Conservation (phyloP, 2,888 invertebrate species). For the Schizaphis graminum region DNA sequence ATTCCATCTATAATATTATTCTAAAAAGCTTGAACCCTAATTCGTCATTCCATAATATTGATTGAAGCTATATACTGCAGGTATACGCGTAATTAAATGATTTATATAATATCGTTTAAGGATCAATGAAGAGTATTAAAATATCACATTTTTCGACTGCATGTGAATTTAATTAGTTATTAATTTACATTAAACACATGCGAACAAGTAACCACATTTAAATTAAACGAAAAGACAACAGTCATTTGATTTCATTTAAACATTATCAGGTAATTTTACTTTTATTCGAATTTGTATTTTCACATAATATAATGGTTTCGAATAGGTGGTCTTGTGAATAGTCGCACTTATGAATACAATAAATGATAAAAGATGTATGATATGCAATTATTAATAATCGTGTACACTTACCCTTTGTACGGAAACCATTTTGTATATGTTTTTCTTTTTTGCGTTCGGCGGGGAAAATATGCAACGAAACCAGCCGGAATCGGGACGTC, state of each 20-base stretch:
- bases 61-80: neutral
- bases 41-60: neutral
- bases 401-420: constrained; percentile 47
- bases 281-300: neutral
- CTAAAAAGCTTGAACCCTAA: neutral
- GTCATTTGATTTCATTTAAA: neutral
- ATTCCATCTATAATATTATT: neutral
- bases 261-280: neutral
- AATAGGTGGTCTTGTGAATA: neutral
- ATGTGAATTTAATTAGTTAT: neutral
- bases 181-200: neutral
- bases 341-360: neutral
- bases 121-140: neutral
- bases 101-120: neutral
- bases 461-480: neutral
- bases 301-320: neutral
- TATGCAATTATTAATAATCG: neutral
- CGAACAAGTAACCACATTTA: neutral
- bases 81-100: neutral
- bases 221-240: neutral
- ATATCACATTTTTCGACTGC: neutral
- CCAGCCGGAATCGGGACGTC: neutral
- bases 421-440: constrained; percentile 46
- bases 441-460: neutral
- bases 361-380: neutral